Evolutionary conservation across 2,888 invertebrate species (phyloP).

Genomic region (Nomada ferruginata): DNA sequence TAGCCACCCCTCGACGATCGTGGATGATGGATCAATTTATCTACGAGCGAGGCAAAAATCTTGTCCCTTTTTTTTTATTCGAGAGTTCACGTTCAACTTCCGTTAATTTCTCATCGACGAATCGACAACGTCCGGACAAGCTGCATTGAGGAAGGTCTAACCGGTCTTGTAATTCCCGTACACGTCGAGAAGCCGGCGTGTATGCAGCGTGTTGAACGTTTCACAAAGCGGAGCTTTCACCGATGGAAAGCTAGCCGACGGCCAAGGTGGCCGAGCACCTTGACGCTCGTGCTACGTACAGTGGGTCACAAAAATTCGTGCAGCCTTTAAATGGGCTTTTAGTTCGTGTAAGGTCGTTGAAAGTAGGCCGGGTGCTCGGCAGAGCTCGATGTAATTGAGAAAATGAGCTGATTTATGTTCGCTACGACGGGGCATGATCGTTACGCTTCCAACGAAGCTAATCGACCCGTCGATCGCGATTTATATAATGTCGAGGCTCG

Average conservation of each 20-base stretch:
- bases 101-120: constrained; percentile 47
- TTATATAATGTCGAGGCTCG: background rate
- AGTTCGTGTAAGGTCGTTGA: constrained; percentile 69
- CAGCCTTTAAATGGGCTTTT: constrained; percentile 70
- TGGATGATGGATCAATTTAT: background rate
- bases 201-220: constrained; percentile 42
- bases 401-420: constrained; percentile 55
- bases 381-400: constrained; percentile 51
- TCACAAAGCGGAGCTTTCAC: constrained; percentile 77
- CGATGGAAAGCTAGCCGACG: constrained; percentile 79
- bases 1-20: background rate
- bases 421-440: background rate
- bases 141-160: constrained; percentile 54
- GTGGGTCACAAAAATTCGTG: constrained; percentile 72
- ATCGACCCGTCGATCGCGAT: constrained; percentile 12
- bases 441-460: constrained; percentile 14
- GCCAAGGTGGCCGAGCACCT: constrained; percentile 71
- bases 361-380: constrained; percentile 61
- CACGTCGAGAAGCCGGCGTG: constrained; percentile 4
- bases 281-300: constrained; percentile 43
- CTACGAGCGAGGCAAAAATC: background rate
- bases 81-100: constrained; percentile 6
- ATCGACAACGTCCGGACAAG: constrained; percentile 15
- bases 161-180: constrained; percentile 39
- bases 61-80: background rate